phyloP scores from a whole-genome alignment of 2,113 vertebrate species.

The Anas platyrhynchos region DNA sequence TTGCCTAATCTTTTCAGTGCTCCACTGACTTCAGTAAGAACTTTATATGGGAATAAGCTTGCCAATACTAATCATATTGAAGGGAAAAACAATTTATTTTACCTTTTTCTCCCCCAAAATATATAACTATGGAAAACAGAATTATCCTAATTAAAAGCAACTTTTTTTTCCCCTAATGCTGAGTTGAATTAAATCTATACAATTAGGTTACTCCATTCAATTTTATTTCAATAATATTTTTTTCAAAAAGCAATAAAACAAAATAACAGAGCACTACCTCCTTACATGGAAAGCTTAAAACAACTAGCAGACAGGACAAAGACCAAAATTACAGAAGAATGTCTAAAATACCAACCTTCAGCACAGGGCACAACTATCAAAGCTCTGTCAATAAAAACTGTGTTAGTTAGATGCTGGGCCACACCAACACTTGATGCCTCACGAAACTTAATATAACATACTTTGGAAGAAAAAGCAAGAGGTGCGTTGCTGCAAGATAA shows the following conservation, averaged over 20 bases:
- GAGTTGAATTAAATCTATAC: neutral
- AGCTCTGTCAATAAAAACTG: constrained; percentile 97
- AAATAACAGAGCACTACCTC: neutral
- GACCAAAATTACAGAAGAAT: constrained; percentile 47
- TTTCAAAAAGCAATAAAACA: neutral
- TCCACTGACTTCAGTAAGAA: neutral
- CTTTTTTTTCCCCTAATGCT: neutral
- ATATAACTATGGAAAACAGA: neutral
- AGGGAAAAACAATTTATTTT: neutral
- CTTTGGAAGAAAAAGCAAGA: constrained; percentile 94
- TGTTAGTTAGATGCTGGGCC: constrained; percentile 97
- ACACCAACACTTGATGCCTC: constrained; percentile 94
- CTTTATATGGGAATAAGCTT: neutral
- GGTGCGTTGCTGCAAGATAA: constrained; percentile 85
- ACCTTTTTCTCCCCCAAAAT: neutral
- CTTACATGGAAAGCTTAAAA: constrained; percentile 42
- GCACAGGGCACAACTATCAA: constrained; percentile 94
- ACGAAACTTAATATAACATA: constrained; percentile 96
- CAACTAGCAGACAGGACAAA: constrained; percentile 53
- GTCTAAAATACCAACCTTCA: constrained; percentile 88
- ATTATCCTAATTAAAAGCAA: constrained; percentile 31
- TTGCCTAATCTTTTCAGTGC: neutral
- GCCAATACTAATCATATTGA: neutral
- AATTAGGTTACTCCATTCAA: neutral
- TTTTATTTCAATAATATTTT: neutral